These are phyloP conservation scores for Lepus townsendii DNA, from an alignment of 2,797 vertebrate species.

Conservation along the genomic window DNA sequence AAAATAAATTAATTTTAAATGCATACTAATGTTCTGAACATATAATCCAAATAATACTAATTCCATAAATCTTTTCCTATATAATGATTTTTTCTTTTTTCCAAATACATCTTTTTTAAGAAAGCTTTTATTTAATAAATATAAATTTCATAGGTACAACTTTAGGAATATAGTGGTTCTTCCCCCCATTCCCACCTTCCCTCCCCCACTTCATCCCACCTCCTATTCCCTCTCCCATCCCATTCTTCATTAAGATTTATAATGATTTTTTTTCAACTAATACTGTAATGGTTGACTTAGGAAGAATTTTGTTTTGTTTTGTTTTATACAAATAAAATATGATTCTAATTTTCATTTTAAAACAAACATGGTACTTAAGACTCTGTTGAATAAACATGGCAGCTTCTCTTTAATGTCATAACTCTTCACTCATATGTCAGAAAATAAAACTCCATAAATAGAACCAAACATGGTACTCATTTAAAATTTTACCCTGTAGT, in stretches of 20 bases:
- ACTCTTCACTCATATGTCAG: background rate
- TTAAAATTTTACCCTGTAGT: background rate
- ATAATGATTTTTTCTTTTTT: background rate
- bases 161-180: too few relatives aligned
- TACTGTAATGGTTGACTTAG: background rate
- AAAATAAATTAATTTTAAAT: slow-evolving; percentile 29
- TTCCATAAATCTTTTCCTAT: background rate
- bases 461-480: background rate
- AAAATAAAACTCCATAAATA: background rate
- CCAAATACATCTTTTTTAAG: too few relatives aligned
- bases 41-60: background rate
- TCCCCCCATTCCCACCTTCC: too few relatives aligned
- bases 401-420: background rate
- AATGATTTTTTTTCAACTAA: background rate
- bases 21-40: slow-evolving; percentile 7
- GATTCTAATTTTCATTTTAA: background rate
- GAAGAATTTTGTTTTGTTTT: background rate
- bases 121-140: too few relatives aligned
- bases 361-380: background rate
- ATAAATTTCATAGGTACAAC: too few relatives aligned
- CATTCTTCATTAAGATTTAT: too few relatives aligned
- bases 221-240: too few relatives aligned
- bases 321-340: background rate
- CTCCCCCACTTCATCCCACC: too few relatives aligned
- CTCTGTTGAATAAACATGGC: background rate